phyloP scores from a whole-genome alignment of 2,113 vertebrate species.

The Promerops cafer region DNA sequence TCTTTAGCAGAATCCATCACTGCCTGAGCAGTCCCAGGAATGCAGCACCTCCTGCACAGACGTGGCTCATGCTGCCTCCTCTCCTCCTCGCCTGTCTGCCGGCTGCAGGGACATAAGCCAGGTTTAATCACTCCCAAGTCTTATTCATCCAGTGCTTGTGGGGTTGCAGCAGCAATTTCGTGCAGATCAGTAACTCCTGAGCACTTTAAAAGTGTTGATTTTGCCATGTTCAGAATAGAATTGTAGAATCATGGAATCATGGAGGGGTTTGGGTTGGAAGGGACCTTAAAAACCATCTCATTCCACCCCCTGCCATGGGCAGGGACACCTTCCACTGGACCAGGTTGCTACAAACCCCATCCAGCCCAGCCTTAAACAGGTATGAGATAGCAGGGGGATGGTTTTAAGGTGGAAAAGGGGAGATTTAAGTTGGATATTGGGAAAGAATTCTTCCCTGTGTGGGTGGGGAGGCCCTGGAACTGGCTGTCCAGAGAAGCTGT shows the following conservation, averaged over 20 bases:
- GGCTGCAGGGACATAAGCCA: background rate
- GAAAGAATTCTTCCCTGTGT: background rate
- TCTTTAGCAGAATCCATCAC: background rate
- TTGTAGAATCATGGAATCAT: background rate
- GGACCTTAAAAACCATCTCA: background rate
- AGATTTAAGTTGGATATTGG: background rate
- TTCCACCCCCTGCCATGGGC: background rate
- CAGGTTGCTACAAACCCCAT: background rate
- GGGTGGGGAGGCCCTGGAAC: rapidly evolving
- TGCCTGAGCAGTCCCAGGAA: background rate
- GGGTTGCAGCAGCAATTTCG: background rate
- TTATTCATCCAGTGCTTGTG: background rate
- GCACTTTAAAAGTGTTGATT: background rate
- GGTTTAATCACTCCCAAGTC: background rate
- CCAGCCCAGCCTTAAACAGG: background rate
- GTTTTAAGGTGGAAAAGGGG: background rate
- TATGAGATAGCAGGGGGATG: background rate
- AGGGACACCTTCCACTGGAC: background rate
- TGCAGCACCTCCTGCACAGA: background rate
- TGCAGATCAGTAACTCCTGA: background rate
- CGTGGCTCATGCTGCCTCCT: background rate
- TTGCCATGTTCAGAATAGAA: background rate
- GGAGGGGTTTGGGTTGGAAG: background rate
- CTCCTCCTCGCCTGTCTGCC: background rate
- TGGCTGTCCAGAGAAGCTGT: background rate